These are phyloP conservation scores for Aphelenchoides avenae DNA, from an alignment of 1,140 invertebrate species.

Conservation along the genomic window DNA sequence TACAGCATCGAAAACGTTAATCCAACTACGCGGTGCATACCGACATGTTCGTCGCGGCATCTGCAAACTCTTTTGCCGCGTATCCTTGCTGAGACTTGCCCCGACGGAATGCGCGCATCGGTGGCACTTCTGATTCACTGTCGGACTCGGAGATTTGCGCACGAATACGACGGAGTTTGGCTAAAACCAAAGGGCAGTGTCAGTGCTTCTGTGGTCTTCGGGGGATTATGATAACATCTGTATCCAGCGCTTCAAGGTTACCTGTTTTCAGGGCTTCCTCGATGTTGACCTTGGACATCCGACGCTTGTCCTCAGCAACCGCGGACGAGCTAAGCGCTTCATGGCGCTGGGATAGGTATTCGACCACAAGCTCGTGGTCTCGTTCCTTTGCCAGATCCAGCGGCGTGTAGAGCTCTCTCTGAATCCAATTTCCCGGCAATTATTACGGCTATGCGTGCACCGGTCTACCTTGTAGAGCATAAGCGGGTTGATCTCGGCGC, in stretches of 20 bases:
- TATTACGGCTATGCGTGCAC: too few species aligned
- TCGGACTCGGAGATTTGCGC: constrained; percentile 15
- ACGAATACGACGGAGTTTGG: constrained; percentile 26
- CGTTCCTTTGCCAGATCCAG: constrained; percentile 46
- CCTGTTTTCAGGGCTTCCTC: constrained; percentile 39
- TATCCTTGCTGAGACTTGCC: constrained; percentile 10
- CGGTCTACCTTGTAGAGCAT: constrained; percentile 59
- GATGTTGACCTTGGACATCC: constrained; percentile 26
- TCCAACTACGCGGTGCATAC: constrained; percentile 1
- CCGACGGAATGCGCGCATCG: constrained; percentile 1
- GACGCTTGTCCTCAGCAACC: constrained; percentile 20
- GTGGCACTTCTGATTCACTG: constrained; percentile 6
- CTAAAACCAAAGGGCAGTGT: constrained; percentile 10
- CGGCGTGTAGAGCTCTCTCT: constrained; percentile 41
- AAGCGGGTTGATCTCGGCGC: constrained; percentile 60
- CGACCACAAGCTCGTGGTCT: constrained; percentile 37
- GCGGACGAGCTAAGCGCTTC: constrained; percentile 24
- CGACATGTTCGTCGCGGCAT: constrained; percentile 17
- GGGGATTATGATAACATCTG: not conserved
- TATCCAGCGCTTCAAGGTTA: too few species aligned
- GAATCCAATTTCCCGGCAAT: too few species aligned
- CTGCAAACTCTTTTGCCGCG: constrained; percentile 13
- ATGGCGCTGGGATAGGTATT: constrained; percentile 35
- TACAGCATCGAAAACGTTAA: too few species aligned
- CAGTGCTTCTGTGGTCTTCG: not conserved